Percentiles rank a stretch among this genome's conserved stretches.
phyloP scores from a whole-genome alignment of 2,113 vertebrate genomes.

The Columba livia region DNA sequence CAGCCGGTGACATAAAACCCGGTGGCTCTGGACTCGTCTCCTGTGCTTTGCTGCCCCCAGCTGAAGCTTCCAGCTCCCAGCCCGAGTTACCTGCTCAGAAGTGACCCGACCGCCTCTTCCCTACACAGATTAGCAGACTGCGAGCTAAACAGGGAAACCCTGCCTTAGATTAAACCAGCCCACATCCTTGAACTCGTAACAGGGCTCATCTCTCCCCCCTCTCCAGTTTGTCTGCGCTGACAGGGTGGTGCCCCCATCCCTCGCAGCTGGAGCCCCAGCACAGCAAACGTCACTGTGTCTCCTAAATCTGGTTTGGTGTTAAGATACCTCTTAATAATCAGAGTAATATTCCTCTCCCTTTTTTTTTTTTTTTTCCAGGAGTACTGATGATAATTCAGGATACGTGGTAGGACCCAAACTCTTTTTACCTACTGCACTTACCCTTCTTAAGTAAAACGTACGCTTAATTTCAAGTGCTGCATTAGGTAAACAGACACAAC shows the following conservation, averaged over 20 bases:
- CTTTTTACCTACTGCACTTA: not conserved
- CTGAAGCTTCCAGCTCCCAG: not conserved
- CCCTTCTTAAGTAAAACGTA: not conserved
- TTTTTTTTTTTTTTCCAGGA: not conserved
- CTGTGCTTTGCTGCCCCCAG: not conserved
- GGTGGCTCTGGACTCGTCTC: not conserved
- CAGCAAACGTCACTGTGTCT: not conserved
- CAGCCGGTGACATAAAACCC: not conserved
- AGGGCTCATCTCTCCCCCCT: too few species aligned
- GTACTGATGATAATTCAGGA: not conserved
- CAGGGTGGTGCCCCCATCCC: fast-evolving
- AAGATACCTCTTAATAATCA: not conserved
- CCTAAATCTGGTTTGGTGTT: fast-evolving
- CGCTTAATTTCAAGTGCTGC: not conserved
- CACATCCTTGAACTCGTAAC: fast-evolving
- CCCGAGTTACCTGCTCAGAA: not conserved
- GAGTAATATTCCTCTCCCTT: not conserved
- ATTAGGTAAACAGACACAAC: not conserved
- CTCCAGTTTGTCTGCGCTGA: not conserved
- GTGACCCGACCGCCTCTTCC: not conserved
- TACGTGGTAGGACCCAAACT: not conserved
- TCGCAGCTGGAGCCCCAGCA: not conserved
- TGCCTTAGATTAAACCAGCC: not conserved
- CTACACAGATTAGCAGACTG: not conserved
- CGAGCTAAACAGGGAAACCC: not conserved